Percentiles rank a stretch among this genome's conserved stretches.
These are phyloP conservation scores for Sebastes trivittatus DNA, from an alignment of 2,797 vertebrate genomes.

Conservation along the genomic window DNA sequence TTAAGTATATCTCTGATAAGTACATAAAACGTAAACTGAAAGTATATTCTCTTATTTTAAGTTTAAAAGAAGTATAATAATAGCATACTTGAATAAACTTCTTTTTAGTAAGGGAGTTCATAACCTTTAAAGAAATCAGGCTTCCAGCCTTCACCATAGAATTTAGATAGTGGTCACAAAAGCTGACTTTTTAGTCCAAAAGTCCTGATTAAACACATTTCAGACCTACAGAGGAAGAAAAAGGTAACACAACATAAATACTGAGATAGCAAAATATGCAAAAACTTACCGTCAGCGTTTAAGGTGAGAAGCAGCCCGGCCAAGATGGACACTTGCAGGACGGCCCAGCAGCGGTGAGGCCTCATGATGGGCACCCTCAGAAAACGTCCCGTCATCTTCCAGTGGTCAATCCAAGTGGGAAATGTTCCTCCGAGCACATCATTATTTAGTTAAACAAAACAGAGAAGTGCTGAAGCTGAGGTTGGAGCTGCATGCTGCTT, in stretches of 20 bases:
- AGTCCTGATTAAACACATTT: neutral
- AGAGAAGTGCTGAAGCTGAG: constrained; percentile 10
- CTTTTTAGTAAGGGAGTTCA: neutral
- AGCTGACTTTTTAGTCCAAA: neutral
- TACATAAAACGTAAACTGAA: no score
- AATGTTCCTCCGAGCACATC: constrained; percentile 6
- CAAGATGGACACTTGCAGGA: constrained; percentile 33
- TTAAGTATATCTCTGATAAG: no score
- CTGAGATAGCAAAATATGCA: neutral
- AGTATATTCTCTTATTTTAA: no score
- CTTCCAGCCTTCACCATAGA: neutral
- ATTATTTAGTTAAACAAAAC: neutral
- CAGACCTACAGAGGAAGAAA: neutral
- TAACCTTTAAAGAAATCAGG: neutral
- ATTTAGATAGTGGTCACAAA: neutral
- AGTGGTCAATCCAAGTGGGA: neutral
- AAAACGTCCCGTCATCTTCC: neutral
- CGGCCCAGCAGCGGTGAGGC: neutral
- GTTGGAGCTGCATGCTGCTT: constrained; percentile 30
- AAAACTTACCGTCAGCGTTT: constrained; percentile 59
- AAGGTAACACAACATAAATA: neutral
- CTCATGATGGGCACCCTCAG: constrained; percentile 49
- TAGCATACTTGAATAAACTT: no score
- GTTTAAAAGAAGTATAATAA: no score
- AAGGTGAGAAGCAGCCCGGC: constrained; percentile 37